Conservation (phyloP, 2,113 vertebrate species). For the Daboia siamensis region DNA sequence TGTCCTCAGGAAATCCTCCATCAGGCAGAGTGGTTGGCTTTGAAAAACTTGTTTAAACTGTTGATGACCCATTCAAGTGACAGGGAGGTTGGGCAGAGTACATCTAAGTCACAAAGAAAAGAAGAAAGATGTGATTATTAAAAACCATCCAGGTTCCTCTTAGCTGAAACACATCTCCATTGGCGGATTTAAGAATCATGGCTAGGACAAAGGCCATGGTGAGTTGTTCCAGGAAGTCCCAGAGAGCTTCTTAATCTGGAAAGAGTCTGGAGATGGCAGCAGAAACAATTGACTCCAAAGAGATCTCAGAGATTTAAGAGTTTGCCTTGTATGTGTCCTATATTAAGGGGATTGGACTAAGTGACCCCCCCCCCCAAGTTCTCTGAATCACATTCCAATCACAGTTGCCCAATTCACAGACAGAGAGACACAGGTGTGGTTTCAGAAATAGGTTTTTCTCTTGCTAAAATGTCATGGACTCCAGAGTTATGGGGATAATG, state of each 20-base stretch:
- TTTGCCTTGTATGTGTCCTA: background rate
- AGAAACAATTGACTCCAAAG: background rate
- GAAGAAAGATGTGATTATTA: background rate
- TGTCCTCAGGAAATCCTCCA: too few species aligned
- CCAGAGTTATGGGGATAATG: background rate
- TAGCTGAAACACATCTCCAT: too few species aligned
- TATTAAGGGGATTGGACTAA: background rate
- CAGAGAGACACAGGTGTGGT: background rate
- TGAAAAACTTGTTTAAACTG: too few species aligned
- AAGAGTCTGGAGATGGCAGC: background rate
- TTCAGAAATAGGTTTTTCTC: background rate
- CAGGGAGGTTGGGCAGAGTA: too few species aligned
- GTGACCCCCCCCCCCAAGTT: background rate
- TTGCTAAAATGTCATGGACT: background rate
- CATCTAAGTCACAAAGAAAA: background rate
- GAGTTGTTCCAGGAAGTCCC: background rate
- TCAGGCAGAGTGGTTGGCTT: too few species aligned
- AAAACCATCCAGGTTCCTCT: too few species aligned
- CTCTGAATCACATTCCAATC: background rate
- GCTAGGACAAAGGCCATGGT: too few species aligned
- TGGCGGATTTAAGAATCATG: too few species aligned
- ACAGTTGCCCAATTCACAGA: background rate
- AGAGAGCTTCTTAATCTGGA: background rate
- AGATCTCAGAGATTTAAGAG: background rate
- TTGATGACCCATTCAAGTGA: too few species aligned